Base-by-base conservation (phyloP, 2,797 vertebrate genomes). In the Peromyscus melanophrys region DNA sequence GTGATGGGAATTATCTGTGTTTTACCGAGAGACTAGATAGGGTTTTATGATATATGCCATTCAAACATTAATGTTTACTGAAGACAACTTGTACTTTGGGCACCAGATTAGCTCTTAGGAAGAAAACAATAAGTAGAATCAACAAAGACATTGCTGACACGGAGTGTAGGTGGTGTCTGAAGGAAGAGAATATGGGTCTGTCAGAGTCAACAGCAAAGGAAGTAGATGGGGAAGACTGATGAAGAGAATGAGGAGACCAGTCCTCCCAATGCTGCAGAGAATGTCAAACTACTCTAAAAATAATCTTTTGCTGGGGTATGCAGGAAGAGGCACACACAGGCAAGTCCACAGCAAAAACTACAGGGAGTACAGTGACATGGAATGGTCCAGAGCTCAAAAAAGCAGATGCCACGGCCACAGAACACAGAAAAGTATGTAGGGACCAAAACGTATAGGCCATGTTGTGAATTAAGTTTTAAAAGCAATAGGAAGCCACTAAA, bases 161-260 rank as follows among this genome's bases (percentile, higher is more conserved):
- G 4, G 25, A 49, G 9, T 84, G 49, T 82, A n/a, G 14, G 17
- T n/a, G 12, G 46, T 57, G 11, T 37, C 31, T 84, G 40, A 96
- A 85, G 89, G 31, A 94, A 83, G 16, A 63, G 19, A 73, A n/a
- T 71, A 65, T 21, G 29, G 13, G 67, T 84, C 82, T 49, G 43
- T 69, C 46, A 84, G 27, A 87, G 21, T 34, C 21, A 65, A 49
- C 49, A 43, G 78, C 16, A 46, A 95, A 73, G 80, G n/a, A 84
- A 87, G 37, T 10, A 40, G 31, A 73, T 81, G 9, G 27, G 78
- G 10, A 21, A 69, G 1, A 34, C 14, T 52, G 43, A 69, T 29
- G 2, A 63, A 27, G 25, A 40, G 27, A 1, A 6, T 63, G 0
- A 3, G 9, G 43, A 55, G 25, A n/a, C 13, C 1, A 0, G 13